Base-by-base conservation (phyloP, 1,140 invertebrate species). In the Bombus confusus region DNA sequence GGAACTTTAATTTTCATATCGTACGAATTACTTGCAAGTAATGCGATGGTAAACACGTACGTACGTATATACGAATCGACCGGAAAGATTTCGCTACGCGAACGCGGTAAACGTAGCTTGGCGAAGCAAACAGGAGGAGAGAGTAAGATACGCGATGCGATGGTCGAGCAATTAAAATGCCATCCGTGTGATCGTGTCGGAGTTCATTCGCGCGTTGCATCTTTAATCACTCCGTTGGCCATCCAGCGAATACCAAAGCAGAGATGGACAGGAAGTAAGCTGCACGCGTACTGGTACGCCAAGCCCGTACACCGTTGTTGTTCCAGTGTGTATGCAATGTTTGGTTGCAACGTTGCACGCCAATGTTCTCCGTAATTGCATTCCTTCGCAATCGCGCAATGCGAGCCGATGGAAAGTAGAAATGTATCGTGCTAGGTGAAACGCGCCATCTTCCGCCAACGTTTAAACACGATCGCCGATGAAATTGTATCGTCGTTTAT, bases 161-260 rank as follows among this genome's bases (percentile, higher is more conserved):
- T 82, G 59, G 43, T 34, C 13, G 59, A 72, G 80, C 73, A 52
- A 89, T 89, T 89, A 89, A 87, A 86, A 89, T 86, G 77, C 68
- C 47, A 86, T 80, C 74, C 52, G 25, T 28, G 72, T 34, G 43
- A 41, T 83, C 76, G 22, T 64, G 80, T 41, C 66, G 22, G 66
- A 37, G 86, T 84, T 89, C 74, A 69, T 73, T 81, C 75, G 69
- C 31, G 41, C 43, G 39, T 3, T 68, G 66, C 80, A 71, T 69
- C 74, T 41, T 66, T 57, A 57, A 83, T 86, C 79, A 66, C 77
- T 43, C 25, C 31, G 28, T 37, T 64, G 10, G 6, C 39, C 10
- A 62, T 34, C n/a, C 4, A 79, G 25, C 34, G 34, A 74, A 47
- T 59, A 59, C n/a, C 31, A 64, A n/a, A 25, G 57, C n/a, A 18